Evolutionary conservation across 2,113 vertebrate genomes (phyloP).

Genomic region (Cololabis saira): DNA sequence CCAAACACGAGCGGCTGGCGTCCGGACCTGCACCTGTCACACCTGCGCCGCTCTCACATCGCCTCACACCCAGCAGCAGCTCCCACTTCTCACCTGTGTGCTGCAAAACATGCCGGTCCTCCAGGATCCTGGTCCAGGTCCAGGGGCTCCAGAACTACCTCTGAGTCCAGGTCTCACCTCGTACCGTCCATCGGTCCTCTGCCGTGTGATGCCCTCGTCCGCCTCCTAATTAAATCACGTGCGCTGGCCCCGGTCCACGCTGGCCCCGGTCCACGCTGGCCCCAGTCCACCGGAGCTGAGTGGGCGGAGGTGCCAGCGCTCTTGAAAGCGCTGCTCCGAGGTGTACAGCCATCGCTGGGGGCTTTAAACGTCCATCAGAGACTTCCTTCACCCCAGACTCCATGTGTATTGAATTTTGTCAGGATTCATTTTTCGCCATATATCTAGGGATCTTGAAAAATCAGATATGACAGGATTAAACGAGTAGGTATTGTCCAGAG

Average conservation of each 20-base stretch:
- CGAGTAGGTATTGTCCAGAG: too few relatives aligned
- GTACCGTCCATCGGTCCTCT: slow-evolving; percentile 31
- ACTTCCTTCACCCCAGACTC: too few relatives aligned
- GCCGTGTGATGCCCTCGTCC: slow-evolving; percentile 44
- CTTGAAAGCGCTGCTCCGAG: neutral
- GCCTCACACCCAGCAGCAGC: slow-evolving; percentile 7
- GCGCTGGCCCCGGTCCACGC: slow-evolving; percentile 42
- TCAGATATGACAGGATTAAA: too few relatives aligned
- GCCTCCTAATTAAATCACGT: slow-evolving; percentile 61
- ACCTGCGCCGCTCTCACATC: slow-evolving; percentile 17
- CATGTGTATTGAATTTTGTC: too few relatives aligned
- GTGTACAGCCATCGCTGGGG: too few relatives aligned
- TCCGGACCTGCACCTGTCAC: neutral
- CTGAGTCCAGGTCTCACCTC: slow-evolving; percentile 32
- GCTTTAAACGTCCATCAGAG: too few relatives aligned
- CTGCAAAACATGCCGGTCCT: slow-evolving; percentile 58
- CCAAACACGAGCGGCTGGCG: too few relatives aligned
- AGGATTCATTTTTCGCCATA: too few relatives aligned
- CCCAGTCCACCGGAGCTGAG: slow-evolving; percentile 28
- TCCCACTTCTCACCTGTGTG: slow-evolving; percentile 63
- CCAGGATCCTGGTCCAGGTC: too few relatives aligned
- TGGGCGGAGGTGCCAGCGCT: neutral
- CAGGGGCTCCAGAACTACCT: too few relatives aligned
- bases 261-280: slow-evolving; percentile 55
- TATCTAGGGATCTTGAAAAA: too few relatives aligned